Conservation (phyloP, 2,113 vertebrate species). For the Ailuropoda melanoleuca region DNA sequence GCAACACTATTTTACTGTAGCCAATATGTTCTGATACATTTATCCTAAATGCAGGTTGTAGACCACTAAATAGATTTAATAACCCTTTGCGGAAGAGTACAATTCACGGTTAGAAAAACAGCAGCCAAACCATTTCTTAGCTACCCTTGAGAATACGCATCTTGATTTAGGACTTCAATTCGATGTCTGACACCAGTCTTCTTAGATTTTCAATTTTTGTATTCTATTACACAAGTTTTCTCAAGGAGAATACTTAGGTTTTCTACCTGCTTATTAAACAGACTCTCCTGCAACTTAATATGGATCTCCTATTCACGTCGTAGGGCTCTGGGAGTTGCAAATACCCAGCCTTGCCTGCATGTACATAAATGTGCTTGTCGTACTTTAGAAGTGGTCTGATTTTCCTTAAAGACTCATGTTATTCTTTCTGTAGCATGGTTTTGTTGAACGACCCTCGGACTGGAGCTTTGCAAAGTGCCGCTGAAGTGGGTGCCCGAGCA, state of each 20-base stretch:
- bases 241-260: neutral
- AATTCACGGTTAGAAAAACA: neutral
- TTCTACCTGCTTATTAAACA: neutral
- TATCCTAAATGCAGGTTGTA: neutral
- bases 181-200: neutral
- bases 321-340: neutral
- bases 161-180: neutral
- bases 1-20: neutral
- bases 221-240: neutral
- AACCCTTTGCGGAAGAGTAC: neutral
- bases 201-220: neutral
- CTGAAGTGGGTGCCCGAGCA: neutral
- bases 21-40: neutral
- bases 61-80: neutral
- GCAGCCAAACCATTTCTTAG: neutral
- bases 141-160: neutral
- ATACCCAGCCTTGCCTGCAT: neutral
- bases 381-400: neutral
- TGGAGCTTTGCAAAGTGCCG: neutral
- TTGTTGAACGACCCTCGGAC: neutral
- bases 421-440: conserved; percentile 51
- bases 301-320: neutral
- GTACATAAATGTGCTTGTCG: neutral
- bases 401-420: neutral
- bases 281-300: neutral